Conservation (phyloP, 2,797 vertebrate genomes). For the Fringilla coelebs region DNA sequence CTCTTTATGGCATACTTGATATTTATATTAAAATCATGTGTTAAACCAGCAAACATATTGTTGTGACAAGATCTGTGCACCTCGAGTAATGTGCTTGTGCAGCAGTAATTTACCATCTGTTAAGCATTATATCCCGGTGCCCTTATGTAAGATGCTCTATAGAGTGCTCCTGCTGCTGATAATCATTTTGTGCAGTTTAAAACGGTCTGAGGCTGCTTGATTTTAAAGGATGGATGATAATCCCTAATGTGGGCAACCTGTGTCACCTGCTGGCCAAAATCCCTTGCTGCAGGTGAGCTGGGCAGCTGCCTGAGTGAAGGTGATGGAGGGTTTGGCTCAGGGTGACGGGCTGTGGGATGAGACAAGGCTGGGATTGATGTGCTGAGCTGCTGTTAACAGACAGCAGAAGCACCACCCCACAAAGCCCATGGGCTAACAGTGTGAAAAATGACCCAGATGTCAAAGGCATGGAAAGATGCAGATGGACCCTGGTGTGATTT, state of each 20-base stretch:
- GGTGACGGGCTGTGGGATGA: not conserved
- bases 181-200: not conserved
- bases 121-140: not conserved
- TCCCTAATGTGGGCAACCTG: not conserved
- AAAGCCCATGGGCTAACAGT: fast-evolving
- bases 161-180: not conserved
- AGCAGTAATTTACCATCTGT: conserved; percentile 51
- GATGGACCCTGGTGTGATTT: not conserved
- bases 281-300: not conserved
- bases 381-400: not conserved
- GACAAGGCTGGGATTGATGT: not conserved
- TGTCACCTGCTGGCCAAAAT: conserved; percentile 40
- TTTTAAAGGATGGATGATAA: not conserved
- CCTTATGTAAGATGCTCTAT: conserved; percentile 22
- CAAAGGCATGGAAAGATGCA: not conserved
- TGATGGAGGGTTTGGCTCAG: not conserved
- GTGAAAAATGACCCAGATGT: not conserved
- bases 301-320: not conserved
- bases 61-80: conserved; percentile 35
- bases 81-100: conserved; percentile 25
- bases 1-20: conserved; percentile 23
- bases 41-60: conserved; percentile 49
- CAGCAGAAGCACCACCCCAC: not conserved
- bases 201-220: not conserved
- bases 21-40: conserved; percentile 47